A percentile compares a stretch with the other conserved stretches of the same genome.
Evolutionary conservation across 2,113 vertebrate genomes (phyloP).

Genomic region (Tetrax tetrax): DNA sequence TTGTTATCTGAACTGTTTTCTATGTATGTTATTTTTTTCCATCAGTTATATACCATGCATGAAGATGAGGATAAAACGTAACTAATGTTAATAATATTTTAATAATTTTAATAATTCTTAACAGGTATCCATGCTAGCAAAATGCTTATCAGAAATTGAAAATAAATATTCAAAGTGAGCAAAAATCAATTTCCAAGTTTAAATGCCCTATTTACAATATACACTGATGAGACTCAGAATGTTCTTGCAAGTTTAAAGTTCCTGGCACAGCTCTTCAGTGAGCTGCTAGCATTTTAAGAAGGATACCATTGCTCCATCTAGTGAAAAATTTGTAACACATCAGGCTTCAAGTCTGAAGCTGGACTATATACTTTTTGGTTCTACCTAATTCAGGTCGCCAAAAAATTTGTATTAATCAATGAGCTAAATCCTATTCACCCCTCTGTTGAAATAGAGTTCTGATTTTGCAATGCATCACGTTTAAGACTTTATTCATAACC

Average conservation of each 20-base stretch:
- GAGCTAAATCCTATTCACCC: not conserved
- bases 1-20: not conserved
- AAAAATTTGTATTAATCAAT: not conserved
- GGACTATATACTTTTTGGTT: rapidly evolving
- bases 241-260: not conserved
- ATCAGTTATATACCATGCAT: not conserved
- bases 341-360: not conserved
- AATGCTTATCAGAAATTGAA: not conserved
- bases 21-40: not conserved
- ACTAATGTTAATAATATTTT: not conserved
- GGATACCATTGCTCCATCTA: conserved; percentile 41
- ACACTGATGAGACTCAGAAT: not conserved
- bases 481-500: not conserved
- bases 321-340: not conserved
- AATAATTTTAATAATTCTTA: not conserved
- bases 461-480: not conserved
- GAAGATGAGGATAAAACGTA: not conserved
- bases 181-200: not conserved
- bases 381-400: rapidly evolving
- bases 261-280: too few relatives aligned
- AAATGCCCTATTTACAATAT: not conserved
- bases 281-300: not conserved
- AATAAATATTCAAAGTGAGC: not conserved
- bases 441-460: not conserved
- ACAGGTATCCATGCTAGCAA: not conserved